Evolutionary conservation across 2,113 vertebrate species (phyloP).

Genomic region (Perca schrenkii): DNA sequence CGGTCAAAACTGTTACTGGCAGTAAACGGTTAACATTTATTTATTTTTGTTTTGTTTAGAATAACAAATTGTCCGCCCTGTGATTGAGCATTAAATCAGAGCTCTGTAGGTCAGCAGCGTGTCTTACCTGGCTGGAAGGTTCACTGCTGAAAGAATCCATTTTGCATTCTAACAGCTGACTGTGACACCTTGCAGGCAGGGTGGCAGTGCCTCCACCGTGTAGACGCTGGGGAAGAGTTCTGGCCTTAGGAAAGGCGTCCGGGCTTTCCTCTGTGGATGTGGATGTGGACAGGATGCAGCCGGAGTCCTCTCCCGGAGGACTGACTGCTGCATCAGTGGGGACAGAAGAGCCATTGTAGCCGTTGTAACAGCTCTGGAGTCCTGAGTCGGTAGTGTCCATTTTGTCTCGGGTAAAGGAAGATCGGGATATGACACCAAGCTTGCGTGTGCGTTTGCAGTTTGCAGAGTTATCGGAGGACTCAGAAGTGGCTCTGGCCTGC

Average conservation of each 20-base stretch:
- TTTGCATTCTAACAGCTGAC: conserved; percentile 81
- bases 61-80: neutral
- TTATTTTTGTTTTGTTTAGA: too few relatives aligned
- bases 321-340: conserved; percentile 80
- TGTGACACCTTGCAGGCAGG: conserved; percentile 70
- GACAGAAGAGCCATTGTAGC: conserved; percentile 7
- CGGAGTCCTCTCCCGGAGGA: conserved; percentile 58
- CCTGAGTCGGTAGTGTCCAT: conserved; percentile 75
- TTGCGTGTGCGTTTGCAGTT: conserved; percentile 92
- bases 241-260: neutral
- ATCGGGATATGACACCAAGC: conserved; percentile 93
- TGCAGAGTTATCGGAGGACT: conserved; percentile 72
- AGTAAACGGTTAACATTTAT: too few relatives aligned
- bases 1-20: too few relatives aligned
- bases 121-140: conserved; percentile 86
- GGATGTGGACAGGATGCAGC: conserved; percentile 45
- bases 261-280: conserved; percentile 58
- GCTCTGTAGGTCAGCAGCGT: conserved; percentile 50
- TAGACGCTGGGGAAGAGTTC: conserved; percentile 45
- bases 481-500: conserved; percentile 72
- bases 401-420: conserved; percentile 77
- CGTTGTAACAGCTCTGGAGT: conserved; percentile 38
- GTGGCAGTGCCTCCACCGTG: conserved; percentile 68
- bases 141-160: conserved; percentile 83
- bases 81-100: neutral